Evolutionary conservation across 2,888 invertebrate species (phyloP).

Genomic region (Apamea anceps): DNA sequence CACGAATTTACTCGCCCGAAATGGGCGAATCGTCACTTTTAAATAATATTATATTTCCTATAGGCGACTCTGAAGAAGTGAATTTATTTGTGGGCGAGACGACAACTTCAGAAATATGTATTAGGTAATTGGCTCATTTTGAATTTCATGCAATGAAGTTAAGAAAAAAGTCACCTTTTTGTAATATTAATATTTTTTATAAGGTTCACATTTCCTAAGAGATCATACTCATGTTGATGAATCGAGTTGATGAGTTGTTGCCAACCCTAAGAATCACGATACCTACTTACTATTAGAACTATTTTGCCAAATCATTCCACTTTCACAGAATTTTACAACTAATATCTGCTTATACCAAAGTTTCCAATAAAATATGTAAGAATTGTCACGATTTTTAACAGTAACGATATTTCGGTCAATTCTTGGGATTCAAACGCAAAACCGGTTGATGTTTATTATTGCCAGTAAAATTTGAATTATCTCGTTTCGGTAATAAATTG

Average conservation of each 20-base stretch:
- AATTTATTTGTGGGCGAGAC: no score
- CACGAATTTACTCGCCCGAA: no score
- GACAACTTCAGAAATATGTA: no score
- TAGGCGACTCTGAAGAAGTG: no score
- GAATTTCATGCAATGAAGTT: no score
- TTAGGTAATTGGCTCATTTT: no score
- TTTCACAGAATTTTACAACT: constrained; percentile 20
- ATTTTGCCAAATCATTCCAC: constrained; percentile 22
- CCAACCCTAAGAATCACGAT: constrained; percentile 29
- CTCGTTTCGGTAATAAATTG: constrained; percentile 33
- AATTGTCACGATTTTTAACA: constrained; percentile 10
- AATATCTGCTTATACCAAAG: constrained; percentile 7
- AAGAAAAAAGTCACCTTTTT: no score
- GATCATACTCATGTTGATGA: neutral
- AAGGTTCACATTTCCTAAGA: neutral
- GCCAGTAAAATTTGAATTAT: constrained; percentile 8
- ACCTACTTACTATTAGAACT: neutral
- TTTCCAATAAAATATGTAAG: constrained; percentile 28
- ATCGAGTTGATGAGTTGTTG: neutral
- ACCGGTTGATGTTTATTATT: constrained; percentile 30
- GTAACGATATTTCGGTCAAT: neutral
- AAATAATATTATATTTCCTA: no score
- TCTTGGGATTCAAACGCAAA: neutral
- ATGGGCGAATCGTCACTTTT: no score
- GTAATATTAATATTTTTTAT: neutral